Percentiles rank a stretch among this genome's conserved stretches.
These are phyloP conservation scores for Saccostrea glomerata DNA, from an alignment of 1,140 invertebrate genomes.

Conservation along the genomic window DNA sequence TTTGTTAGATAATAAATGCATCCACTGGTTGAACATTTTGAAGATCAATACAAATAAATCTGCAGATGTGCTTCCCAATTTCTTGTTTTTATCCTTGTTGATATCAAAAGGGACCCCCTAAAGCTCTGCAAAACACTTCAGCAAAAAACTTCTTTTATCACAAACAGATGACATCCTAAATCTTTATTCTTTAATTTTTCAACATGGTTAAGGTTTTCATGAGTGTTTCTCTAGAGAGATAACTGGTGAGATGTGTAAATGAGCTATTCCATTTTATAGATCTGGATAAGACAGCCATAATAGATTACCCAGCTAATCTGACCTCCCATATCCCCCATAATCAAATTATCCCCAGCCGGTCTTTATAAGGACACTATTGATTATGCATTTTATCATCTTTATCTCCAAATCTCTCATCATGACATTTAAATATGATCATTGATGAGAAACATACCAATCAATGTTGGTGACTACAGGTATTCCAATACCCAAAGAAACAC, in stretches of 20 bases:
- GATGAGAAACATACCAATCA: constrained; percentile 16
- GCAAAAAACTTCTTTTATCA: background rate
- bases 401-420: constrained; percentile 31
- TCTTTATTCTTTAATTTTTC: background rate
- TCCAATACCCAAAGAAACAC: background rate
- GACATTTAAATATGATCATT: constrained; percentile 24
- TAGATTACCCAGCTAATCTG: constrained; percentile 27
- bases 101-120: background rate
- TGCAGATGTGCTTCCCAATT: background rate
- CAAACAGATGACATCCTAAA: background rate
- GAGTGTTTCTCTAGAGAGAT: background rate
- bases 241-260: constrained; percentile 15
- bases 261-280: background rate
- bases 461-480: background rate
- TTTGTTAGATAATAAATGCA: too few relatives aligned
- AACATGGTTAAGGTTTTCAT: background rate
- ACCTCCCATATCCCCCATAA: background rate
- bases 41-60: background rate
- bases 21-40: background rate
- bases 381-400: constrained; percentile 35
- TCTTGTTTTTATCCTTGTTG: background rate
- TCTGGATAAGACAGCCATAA: background rate
- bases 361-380: background rate
- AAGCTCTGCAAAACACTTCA: background rate
- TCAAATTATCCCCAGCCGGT: constrained; percentile 8